phyloP scores from a whole-genome alignment of 2,113 vertebrate species.

The Talpa occidentalis region DNA sequence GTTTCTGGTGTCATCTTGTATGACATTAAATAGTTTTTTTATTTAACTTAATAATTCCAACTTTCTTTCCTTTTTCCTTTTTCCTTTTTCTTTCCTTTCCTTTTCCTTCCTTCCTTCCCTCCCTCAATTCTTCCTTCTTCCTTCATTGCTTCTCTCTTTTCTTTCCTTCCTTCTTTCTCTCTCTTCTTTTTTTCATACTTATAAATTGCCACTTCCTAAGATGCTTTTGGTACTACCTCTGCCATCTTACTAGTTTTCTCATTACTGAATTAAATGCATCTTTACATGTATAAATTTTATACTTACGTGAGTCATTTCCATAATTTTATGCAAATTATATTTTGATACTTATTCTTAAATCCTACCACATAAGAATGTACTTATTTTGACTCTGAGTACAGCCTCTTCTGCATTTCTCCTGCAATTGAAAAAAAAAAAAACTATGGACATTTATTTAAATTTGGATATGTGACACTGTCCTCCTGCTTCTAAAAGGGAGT shows the following conservation, averaged over 20 bases:
- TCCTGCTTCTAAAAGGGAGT: not conserved
- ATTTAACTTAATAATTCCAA: not conserved
- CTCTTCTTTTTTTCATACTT: too few species aligned
- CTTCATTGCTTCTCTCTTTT: not conserved
- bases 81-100: not conserved
- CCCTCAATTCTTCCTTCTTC: too few species aligned
- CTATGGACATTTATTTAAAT: not conserved
- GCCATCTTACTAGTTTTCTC: not conserved
- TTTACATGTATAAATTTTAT: not conserved
- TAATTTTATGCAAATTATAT: not conserved
- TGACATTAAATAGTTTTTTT: not conserved
- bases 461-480: not conserved
- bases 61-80: not conserved
- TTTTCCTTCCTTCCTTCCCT: not conserved
- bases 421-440: not conserved
- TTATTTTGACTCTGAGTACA: not conserved
- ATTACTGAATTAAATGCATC: not conserved
- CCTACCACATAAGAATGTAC: not conserved
- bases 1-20: not conserved
- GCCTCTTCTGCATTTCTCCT: not conserved
- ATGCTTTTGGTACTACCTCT: slow-evolving; percentile 23
- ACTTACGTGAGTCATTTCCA: not conserved
- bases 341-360: not conserved
- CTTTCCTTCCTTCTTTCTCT: not conserved
- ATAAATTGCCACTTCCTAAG: not conserved